Conservation (phyloP, 2,888 invertebrate genomes). For the Pyralis farinalis region DNA sequence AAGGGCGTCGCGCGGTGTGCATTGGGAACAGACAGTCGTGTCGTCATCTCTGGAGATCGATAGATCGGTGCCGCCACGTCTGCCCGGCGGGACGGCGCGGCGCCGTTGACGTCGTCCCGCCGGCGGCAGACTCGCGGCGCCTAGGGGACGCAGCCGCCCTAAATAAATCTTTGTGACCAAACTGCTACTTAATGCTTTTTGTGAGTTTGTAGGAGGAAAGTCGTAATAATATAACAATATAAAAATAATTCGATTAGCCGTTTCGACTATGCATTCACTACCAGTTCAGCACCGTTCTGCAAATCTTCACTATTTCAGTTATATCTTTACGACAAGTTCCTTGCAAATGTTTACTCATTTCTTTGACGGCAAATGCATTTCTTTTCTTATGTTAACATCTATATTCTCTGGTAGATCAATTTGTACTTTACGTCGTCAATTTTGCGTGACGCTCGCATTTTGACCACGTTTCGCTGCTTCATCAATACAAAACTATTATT, state of each 20-base stretch:
- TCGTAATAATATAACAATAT: neutral
- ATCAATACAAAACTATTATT: no score
- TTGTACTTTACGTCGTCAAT: no score
- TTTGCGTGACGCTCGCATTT: no score
- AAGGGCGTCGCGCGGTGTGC: slow-evolving; percentile 12
- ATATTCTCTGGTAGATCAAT: no score
- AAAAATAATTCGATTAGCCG: neutral
- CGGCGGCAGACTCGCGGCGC: slow-evolving; percentile 48
- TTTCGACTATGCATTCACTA: no score
- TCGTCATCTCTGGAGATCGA: slow-evolving; percentile 56
- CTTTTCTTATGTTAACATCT: no score
- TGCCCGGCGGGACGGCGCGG: slow-evolving; percentile 71
- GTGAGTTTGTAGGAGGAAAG: neutral
- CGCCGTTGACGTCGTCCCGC: slow-evolving; percentile 43
- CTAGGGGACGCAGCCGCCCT: slow-evolving; percentile 50
- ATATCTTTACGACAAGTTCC: no score
- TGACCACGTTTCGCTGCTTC: no score
- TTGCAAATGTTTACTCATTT: no score
- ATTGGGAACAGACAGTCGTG: slow-evolving; percentile 16
- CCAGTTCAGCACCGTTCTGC: no score
- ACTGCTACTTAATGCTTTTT: slow-evolving; percentile 11
- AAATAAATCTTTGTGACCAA: slow-evolving; percentile 46
- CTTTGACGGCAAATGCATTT: no score
- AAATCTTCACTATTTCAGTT: no score
- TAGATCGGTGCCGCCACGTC: slow-evolving; percentile 53